Conservation (phyloP, 2,797 vertebrate species). For the Buceros bicornis region DNA sequence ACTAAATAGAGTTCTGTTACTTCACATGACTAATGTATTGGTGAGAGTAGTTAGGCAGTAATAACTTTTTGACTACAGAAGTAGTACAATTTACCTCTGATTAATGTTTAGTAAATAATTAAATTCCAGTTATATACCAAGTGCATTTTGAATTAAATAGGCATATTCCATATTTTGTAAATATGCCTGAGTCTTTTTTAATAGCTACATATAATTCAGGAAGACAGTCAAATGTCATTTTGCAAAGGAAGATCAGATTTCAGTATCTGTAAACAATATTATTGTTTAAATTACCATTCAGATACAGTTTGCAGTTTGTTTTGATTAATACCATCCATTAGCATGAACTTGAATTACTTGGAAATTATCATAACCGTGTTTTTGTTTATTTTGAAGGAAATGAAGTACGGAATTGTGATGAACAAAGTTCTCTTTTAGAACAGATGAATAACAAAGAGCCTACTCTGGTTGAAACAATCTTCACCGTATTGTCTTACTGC, state of each 20-base stretch:
- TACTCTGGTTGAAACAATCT: conserved; percentile 81
- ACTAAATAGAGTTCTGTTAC: background rate
- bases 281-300: conserved; percentile 19
- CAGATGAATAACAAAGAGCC: conserved; percentile 27
- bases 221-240: background rate
- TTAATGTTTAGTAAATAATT: background rate
- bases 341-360: background rate
- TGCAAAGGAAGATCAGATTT: background rate
- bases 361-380: background rate
- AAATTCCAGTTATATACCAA: background rate
- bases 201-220: background rate
- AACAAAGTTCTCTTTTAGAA: conserved; percentile 35
- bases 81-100: background rate
- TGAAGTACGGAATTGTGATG: conserved; percentile 19
- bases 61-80: background rate
- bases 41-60: background rate
- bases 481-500: conserved; percentile 86
- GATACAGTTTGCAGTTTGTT: background rate
- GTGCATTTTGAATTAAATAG: background rate
- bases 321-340: background rate
- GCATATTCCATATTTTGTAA: background rate
- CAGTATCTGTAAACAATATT: background rate
- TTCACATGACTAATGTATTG: background rate
- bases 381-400: conserved; percentile 70
- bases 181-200: background rate